Evolutionary conservation across 2,888 invertebrate species (phyloP).

Genomic region (Epirrita christyi): DNA sequence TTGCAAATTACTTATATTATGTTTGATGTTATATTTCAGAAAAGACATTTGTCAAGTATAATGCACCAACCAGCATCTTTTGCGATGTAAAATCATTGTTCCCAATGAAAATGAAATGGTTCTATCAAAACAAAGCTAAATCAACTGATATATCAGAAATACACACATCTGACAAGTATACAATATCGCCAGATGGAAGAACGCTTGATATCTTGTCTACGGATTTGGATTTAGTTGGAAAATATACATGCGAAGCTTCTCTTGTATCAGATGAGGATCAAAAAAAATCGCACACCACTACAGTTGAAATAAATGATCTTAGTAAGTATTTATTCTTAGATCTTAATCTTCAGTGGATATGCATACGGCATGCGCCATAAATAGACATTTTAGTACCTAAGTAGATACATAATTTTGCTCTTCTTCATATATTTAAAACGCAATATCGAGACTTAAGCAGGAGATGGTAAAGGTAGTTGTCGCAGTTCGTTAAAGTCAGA

Average conservation of each 20-base stretch:
- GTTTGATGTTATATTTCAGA: constrained; percentile 21
- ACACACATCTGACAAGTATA: constrained; percentile 17
- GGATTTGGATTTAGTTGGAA: constrained; percentile 24
- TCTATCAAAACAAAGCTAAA: constrained; percentile 7
- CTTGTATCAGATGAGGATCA: constrained; percentile 20
- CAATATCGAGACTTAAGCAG: no score
- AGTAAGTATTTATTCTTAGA: constrained; percentile 16
- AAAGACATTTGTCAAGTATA: constrained; percentile 7
- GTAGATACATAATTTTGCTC: no score
- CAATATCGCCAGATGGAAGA: constrained; percentile 9
- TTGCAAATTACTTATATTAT: no score
- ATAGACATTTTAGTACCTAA: no score
- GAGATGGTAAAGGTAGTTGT: no score
- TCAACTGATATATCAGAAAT: constrained; percentile 8
- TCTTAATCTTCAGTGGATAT: background rate
- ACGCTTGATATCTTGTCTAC: constrained; percentile 19
- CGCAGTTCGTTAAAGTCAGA: no score
- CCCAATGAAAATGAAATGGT: constrained; percentile 21
- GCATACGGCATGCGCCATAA: background rate
- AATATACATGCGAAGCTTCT: constrained; percentile 29
- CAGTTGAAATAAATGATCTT: constrained; percentile 23
- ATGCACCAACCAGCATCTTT: background rate
- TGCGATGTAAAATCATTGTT: constrained; percentile 7
- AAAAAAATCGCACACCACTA: constrained; percentile 16
- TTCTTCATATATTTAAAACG: no score